Conservation (phyloP, 1,140 invertebrate species). For the Tetramorium alpestre region DNA sequence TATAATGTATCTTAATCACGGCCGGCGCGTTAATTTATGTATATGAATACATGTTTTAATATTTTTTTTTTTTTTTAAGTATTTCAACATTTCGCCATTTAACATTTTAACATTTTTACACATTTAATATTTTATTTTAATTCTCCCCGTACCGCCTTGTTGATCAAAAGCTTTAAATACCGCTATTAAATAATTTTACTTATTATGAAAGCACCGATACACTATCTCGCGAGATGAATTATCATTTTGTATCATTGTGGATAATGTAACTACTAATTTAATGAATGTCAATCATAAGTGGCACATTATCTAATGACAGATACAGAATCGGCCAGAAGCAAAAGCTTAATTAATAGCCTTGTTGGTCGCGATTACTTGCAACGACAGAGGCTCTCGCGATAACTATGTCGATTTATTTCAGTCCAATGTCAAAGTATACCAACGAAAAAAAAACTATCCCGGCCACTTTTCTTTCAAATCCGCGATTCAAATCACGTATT, state of each 20-base stretch:
- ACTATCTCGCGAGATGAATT: not conserved
- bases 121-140: not conserved
- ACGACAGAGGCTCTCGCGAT: not conserved
- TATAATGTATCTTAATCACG: not conserved
- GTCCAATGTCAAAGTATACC: not conserved
- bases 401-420: not conserved
- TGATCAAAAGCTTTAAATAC: not conserved
- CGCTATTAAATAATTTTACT: constrained; percentile 8
- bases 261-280: not conserved
- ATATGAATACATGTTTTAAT: not conserved
- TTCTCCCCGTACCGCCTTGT: not conserved
- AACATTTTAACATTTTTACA: not conserved
- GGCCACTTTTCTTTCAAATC: not conserved
- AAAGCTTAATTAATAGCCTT: constrained; percentile 1
- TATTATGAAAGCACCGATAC: not conserved
- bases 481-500: not conserved
- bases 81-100: not conserved
- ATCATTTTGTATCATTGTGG: not conserved
- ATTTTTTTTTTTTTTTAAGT: not conserved
- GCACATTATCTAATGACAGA: not conserved
- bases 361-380: not conserved
- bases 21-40: not conserved
- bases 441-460: not conserved
- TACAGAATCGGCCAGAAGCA: not conserved
- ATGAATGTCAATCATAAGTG: constrained; percentile 2